Percentiles rank a stretch among this genome's conserved stretches.
Conservation (phyloP, 2,888 invertebrate species). For the Heteromyza rotundicornis region DNA sequence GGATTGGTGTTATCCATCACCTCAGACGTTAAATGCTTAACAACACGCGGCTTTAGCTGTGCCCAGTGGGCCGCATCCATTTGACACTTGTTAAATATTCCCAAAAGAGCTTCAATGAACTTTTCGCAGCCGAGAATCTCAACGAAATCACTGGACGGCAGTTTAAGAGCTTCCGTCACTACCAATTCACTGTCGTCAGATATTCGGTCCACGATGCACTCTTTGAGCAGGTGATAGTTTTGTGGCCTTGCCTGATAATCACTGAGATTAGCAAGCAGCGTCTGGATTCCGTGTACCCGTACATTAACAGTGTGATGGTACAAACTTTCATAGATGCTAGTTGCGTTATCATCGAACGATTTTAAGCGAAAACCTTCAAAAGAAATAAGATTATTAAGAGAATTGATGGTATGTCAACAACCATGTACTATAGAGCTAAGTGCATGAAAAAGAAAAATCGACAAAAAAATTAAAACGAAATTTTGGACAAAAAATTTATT, state of each 20-base stretch:
- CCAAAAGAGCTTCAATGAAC: constrained; percentile 64
- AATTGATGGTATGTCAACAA: no score
- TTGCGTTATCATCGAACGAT: constrained; percentile 65
- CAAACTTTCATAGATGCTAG: constrained; percentile 71
- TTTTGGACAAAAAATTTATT: no score
- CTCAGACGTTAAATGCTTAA: constrained; percentile 64
- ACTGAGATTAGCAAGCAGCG: constrained; percentile 67
- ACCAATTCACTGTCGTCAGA: constrained; percentile 72
- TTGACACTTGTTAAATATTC: constrained; percentile 64
- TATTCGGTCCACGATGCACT: constrained; percentile 71
- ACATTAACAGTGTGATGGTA: constrained; percentile 74
- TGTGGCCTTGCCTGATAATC: constrained; percentile 57
- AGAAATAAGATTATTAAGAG: neutral
- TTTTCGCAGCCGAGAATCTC: constrained; percentile 63
- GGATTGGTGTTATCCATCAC: constrained; percentile 60
- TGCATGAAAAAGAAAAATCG: no score
- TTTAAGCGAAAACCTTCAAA: constrained; percentile 65
- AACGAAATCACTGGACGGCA: constrained; percentile 58
- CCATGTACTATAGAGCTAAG: no score
- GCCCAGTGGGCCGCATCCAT: constrained; percentile 59
- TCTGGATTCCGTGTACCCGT: constrained; percentile 72
- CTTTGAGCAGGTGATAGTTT: constrained; percentile 67
- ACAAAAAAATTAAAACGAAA: no score
- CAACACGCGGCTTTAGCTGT: constrained; percentile 59
- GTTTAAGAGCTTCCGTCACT: constrained; percentile 66